Evolutionary conservation across 2,888 invertebrate genomes (phyloP).

Genomic region (Asteroscopus sphinx): DNA sequence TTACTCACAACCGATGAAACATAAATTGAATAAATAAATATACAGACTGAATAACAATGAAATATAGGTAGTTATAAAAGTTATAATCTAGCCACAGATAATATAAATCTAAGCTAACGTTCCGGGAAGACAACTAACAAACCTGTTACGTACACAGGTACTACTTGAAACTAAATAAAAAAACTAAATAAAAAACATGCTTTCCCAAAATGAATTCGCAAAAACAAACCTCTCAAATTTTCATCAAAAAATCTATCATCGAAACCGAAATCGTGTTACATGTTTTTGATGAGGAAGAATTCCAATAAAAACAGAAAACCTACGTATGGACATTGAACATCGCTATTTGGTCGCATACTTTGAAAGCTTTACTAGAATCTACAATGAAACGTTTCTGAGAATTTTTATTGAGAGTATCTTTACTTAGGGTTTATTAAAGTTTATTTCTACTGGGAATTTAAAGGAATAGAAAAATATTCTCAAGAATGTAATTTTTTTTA

Average conservation of each 20-base stretch:
- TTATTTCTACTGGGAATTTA: slow-evolving; percentile 2
- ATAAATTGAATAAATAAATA: too few relatives aligned
- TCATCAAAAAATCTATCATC: slow-evolving; percentile 15
- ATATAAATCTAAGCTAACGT: neutral
- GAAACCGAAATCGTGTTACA: slow-evolving; percentile 3
- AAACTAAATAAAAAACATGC: neutral
- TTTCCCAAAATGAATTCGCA: neutral
- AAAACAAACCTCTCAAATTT: slow-evolving; percentile 14
- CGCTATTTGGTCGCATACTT: slow-evolving; percentile 13
- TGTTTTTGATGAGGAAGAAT: slow-evolving; percentile 19
- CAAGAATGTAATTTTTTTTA: too few relatives aligned
- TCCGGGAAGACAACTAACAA: slow-evolving; percentile 18
- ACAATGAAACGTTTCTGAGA: slow-evolving; percentile 17
- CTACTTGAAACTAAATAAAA: neutral
- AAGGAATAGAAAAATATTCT: neutral
- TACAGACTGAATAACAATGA: too few relatives aligned
- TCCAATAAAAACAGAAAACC: slow-evolving; percentile 18
- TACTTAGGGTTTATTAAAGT: slow-evolving; percentile 3
- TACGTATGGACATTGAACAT: slow-evolving; percentile 4
- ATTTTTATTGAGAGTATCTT: slow-evolving; percentile 17
- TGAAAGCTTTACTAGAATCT: slow-evolving; percentile 14
- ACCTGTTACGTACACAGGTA: neutral
- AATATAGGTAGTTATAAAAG: too few relatives aligned
- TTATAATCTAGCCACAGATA: too few relatives aligned
- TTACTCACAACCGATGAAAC: too few relatives aligned